Evolutionary conservation across 2,113 vertebrate genomes (phyloP).

Genomic region (Lagopus leucura): DNA sequence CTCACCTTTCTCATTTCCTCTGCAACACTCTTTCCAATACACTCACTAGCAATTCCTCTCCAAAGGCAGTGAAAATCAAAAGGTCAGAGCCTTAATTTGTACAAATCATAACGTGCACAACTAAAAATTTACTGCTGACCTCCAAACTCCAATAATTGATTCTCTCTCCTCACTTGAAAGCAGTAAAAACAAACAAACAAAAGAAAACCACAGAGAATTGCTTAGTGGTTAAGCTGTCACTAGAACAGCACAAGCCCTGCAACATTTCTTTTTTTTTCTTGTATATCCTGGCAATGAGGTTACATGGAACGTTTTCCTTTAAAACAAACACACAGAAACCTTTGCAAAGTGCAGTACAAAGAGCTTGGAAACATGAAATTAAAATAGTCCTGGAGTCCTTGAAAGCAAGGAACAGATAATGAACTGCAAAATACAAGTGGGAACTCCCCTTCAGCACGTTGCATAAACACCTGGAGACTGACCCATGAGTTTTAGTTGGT

Average conservation of each 20-base stretch:
- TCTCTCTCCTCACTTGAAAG: neutral
- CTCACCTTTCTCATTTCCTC: neutral
- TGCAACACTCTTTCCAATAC: neutral
- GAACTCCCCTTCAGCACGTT: neutral
- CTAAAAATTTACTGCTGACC: neutral
- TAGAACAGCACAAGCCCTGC: neutral
- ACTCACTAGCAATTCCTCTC: neutral
- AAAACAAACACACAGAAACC: neutral
- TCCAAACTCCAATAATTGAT: neutral
- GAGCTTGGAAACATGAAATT: neutral
- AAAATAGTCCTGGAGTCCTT: neutral
- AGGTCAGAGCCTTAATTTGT: conserved; percentile 34
- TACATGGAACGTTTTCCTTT: neutral
- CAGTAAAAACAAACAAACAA: neutral
- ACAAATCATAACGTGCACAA: neutral
- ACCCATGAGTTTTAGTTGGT: neutral
- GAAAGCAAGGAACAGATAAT: conserved; percentile 1
- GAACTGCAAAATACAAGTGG: neutral
- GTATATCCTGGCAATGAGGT: neutral
- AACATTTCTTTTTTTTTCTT: neutral
- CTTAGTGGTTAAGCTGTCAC: neutral
- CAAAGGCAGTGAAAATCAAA: neutral
- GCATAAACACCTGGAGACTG: conserved; percentile 28
- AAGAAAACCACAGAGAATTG: neutral
- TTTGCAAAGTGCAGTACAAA: neutral